Percentiles rank a stretch among this genome's conserved stretches.
These are phyloP conservation scores for Ammodytes marinus DNA, from an alignment of 2,113 vertebrate genomes.

Conservation along the genomic window DNA sequence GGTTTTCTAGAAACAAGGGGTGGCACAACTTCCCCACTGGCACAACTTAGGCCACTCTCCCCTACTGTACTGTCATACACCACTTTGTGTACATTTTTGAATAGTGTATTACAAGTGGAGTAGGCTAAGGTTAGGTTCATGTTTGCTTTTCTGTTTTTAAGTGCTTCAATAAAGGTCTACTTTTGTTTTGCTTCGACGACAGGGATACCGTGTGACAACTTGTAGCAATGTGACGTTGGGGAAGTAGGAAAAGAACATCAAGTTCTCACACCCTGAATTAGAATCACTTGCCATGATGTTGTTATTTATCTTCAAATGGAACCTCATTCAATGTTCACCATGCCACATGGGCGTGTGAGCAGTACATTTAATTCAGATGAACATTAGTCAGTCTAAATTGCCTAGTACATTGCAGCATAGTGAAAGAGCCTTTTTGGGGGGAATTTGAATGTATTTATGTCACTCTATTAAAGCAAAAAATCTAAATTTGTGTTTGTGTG, in stretches of 20 bases:
- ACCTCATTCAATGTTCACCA: neutral
- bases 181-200: neutral
- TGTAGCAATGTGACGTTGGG: neutral
- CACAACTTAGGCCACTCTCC: no score
- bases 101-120: no score
- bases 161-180: no score
- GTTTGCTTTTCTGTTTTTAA: no score
- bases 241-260: neutral
- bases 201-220: neutral
- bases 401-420: neutral
- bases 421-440: neutral
- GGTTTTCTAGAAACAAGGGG: no score
- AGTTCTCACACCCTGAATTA: neutral
- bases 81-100: no score
- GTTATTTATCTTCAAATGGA: neutral
- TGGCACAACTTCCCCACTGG: no score
- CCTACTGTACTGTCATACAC: no score
- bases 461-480: neutral
- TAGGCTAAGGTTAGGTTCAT: no score
- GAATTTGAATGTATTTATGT: neutral
- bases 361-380: neutral
- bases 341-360: neutral
- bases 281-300: neutral
- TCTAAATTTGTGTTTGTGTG: neutral
- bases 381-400: neutral